Base-by-base conservation (phyloP, 2,113 vertebrate species). In the Urocynchramus pylzowi region DNA sequence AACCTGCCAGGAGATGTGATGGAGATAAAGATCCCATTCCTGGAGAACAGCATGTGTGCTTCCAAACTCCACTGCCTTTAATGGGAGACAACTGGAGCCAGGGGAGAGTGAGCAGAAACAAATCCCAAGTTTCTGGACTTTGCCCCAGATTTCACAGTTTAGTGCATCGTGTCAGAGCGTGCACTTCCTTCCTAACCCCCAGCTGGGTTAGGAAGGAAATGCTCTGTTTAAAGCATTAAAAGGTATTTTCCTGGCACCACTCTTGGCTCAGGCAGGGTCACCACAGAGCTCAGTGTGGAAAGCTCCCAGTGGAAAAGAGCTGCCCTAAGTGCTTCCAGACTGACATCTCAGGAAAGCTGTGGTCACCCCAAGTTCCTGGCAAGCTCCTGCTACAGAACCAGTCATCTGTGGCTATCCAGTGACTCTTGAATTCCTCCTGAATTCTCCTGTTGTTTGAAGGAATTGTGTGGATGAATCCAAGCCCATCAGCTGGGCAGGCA, bases 41-140 rank as follows among this genome's bases (percentile, higher is more conserved):
- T 35, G 49, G 30, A 37, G 71, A 57, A 22, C 5, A 33, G 31
- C 0, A 0, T 5, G 3, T 7, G 57, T 26, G 53, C 50, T 67
- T 27, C 26, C 69, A 42, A 30, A 75, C 65, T 47, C 67, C 3
- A 4, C 44, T 63, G 81, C 74, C 35, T 73, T 30, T 28, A 17
- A 27, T 1, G 20, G 47, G 60, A 82, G 61, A 28, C 23, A 11
- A 28, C 31, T 7, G 18, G 0, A 73, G 56, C 1, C 2, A 54
- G 13, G 64, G 56, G 13, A 91, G 33, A 47, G 56, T 1, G 3
- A 45, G 11, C 59, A 20, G 59, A 61, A 93, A 80, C 33, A 80
- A 81, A 68, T 16, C 14, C 52, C 45, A 23, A 22, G 4, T 49
- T 87, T 52, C 59, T 45, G 44, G 52, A 68, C 65, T 71, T 70